Conservation (phyloP, 2,888 invertebrate genomes). For the Achlya flavicornis region DNA sequence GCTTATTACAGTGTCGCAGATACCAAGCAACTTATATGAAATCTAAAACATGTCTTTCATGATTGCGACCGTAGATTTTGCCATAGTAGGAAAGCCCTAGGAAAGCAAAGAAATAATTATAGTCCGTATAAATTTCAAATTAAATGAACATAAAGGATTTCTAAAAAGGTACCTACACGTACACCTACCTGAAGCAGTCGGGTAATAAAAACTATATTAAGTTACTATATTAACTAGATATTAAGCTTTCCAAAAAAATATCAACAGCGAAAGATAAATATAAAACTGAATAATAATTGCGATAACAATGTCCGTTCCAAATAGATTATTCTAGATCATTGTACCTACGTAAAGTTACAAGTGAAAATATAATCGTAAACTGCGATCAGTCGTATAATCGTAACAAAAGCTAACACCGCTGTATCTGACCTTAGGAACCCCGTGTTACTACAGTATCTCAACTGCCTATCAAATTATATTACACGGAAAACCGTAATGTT, state of each 20-base stretch:
- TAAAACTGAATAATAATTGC: neutral
- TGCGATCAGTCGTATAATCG: neutral
- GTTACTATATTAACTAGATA: too few relatives aligned
- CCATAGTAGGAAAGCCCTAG: too few relatives aligned
- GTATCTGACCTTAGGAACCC: slow-evolving; percentile 1
- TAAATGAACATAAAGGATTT: too few relatives aligned
- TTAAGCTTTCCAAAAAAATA: neutral
- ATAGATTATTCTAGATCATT: slow-evolving; percentile 2
- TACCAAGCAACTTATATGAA: too few relatives aligned
- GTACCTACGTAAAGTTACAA: neutral
- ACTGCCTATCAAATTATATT: slow-evolving; percentile 11
- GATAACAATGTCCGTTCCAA: neutral
- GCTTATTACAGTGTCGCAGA: too few relatives aligned
- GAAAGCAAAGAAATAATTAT: too few relatives aligned
- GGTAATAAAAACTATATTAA: too few relatives aligned
- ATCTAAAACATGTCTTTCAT: too few relatives aligned
- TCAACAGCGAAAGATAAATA: neutral
- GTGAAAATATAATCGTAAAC: neutral
- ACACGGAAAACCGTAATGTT: neutral
- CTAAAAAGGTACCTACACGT: too few relatives aligned
- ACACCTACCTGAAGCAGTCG: too few relatives aligned
- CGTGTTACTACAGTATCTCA: slow-evolving; percentile 1
- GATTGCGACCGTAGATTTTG: too few relatives aligned
- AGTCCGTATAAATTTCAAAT: too few relatives aligned
- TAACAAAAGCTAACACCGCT: neutral